These are phyloP conservation scores for Magallana nippona DNA, from an alignment of 2,888 invertebrate genomes.

Conservation along the genomic window DNA sequence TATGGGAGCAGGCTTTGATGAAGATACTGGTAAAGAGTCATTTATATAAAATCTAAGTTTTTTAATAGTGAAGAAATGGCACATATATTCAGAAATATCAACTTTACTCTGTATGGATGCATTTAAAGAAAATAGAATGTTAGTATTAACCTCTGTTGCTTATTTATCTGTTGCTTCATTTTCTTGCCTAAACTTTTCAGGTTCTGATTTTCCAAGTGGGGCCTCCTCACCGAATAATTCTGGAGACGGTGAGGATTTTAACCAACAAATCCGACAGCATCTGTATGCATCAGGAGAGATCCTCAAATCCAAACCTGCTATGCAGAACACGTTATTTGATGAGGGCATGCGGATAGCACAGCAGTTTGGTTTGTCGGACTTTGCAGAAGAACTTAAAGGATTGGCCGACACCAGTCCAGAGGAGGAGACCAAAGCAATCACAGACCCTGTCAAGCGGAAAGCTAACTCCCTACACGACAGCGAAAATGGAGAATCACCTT, in stretches of 20 bases:
- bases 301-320: conserved; percentile 30
- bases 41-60: not conserved
- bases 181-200: conserved; percentile 35
- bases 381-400: conserved; percentile 74
- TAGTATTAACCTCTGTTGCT: too few species aligned
- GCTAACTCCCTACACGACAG: not conserved
- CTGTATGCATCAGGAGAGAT: conserved; percentile 28
- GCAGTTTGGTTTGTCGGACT: conserved; percentile 78
- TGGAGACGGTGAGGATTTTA: conserved; percentile 52
- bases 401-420: conserved; percentile 56
- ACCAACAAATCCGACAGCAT: conserved; percentile 39
- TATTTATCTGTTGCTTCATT: too few species aligned
- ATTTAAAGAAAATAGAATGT: too few species aligned
- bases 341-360: conserved; percentile 81
- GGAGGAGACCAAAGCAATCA: conserved; percentile 12
- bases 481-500: not conserved
- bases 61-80: too few species aligned
- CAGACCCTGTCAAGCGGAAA: conserved; percentile 2
- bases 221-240: conserved; percentile 52
- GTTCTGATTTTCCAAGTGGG: conserved; percentile 50
- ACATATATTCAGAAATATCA: too few species aligned
- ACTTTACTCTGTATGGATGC: too few species aligned
- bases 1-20: conserved; percentile 12
- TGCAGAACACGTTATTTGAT: conserved; percentile 77
- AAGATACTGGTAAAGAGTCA: conserved; percentile 3